Conservation (phyloP, 2,797 vertebrate genomes). For the Buphagus erythrorhynchus region DNA sequence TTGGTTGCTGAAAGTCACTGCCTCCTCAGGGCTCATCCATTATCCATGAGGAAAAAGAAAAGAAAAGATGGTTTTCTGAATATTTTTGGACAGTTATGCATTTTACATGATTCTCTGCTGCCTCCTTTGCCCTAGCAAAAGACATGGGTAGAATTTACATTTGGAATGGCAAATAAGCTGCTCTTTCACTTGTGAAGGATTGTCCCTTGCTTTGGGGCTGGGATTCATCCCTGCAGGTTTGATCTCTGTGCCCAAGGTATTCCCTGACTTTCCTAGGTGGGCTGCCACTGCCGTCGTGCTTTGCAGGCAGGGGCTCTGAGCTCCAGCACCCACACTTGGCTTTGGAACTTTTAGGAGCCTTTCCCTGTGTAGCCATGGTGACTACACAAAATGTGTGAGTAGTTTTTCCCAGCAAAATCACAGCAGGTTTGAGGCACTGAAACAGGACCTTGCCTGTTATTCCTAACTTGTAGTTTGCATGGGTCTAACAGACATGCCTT, state of each 20-base stretch:
- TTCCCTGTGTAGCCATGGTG: background rate
- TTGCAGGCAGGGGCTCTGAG: background rate
- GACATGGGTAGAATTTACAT: background rate
- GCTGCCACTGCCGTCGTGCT: background rate
- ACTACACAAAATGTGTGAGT: background rate
- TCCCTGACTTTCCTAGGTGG: background rate
- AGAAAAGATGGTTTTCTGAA: background rate
- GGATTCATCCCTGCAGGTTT: background rate
- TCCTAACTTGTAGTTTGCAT: background rate
- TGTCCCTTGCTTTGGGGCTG: background rate
- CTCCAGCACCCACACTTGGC: background rate
- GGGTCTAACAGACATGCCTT: background rate
- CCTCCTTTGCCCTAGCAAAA: background rate
- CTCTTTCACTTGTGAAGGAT: background rate
- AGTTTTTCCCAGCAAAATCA: background rate
- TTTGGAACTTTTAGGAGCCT: background rate
- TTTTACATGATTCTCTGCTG: constrained; percentile 22
- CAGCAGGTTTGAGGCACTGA: background rate
- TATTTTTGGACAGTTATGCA: constrained; percentile 27
- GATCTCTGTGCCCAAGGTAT: background rate
- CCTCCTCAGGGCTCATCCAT: constrained; percentile 29
- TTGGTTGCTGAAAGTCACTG: background rate
- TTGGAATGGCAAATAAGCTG: background rate
- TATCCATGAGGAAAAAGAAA: constrained; percentile 2
- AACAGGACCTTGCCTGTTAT: background rate